Base-by-base conservation (phyloP, 2,888 invertebrate genomes). In the Drosophila paracracens region DNA sequence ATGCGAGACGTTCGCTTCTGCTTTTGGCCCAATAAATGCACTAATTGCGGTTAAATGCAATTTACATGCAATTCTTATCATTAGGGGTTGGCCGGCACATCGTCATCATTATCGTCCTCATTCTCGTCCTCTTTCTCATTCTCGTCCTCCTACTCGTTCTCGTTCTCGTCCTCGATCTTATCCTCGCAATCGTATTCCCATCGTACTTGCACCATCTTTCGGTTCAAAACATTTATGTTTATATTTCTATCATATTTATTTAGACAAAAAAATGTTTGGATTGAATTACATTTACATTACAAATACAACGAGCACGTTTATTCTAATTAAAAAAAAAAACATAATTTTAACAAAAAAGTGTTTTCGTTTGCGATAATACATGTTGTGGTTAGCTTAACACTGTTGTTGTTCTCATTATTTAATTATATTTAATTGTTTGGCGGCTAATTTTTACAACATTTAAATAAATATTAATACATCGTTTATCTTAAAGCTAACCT, bases 41-140 rank as follows among this genome's bases (percentile, higher is more conserved):
- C 91, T 92, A 92, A 92, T 92, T 92, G 92, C 91, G 92, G 91
- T 92, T 92, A 92, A 92, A 91, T 91, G 91, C 91, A 85, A 86
- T 91, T 92, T 87, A 81, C 88, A 85, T 88, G 90, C 88, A 84
- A 88, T 85, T 88, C 86, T 89, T 76, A 86, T 82, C 86, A 86
- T 86, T 86, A 88, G 81, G 88, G 88, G 88, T 89, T 83, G 88
- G 68, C 70, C 63, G 38, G 71, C 79, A 82, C 74, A 66, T 72
- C 79, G 66, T 70, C 81, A 52, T 48, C 38, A 21, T 54, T 40
- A 40, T 40, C 38, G 8, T 25, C 35, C 25, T 35, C 16, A 8
- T 21, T 18, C 11, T 36, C 33, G 10, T 38, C 60, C 29, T 43
- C 36, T 58, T 69, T 21, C 27, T 38, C 7, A 8, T 31, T 21